A percentile compares a stretch with the other conserved stretches of the same genome.
phyloP scores from a whole-genome alignment of 2,888 invertebrate species.

The Oxycera nigricornis region DNA sequence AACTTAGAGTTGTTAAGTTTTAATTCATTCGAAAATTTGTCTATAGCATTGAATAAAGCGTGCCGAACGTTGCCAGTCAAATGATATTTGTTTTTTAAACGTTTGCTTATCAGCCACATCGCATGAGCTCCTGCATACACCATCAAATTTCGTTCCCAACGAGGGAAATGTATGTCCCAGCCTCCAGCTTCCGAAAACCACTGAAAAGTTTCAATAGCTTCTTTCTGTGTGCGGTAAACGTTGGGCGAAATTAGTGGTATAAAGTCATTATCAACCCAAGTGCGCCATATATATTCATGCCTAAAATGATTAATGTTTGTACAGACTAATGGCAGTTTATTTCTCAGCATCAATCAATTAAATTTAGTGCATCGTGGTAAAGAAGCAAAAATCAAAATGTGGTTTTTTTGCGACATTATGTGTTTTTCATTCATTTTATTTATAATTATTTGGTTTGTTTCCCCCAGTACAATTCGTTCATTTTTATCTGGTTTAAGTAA shows the following conservation, averaged over 20 bases:
- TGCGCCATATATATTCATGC: constrained; percentile 92
- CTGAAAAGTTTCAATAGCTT: constrained; percentile 89
- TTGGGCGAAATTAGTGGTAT: constrained; percentile 97
- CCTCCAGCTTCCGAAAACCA: constrained; percentile 94
- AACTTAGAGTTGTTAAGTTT: constrained; percentile 75
- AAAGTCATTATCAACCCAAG: constrained; percentile 90
- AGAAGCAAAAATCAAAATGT: too few relatives aligned
- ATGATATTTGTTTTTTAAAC: constrained; percentile 83
- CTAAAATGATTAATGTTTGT: constrained; percentile 69
- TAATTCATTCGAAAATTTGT: constrained; percentile 78
- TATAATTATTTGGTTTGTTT: too few relatives aligned
- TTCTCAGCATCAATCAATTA: not conserved
- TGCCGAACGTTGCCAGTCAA: constrained; percentile 87
- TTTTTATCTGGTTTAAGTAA: too few relatives aligned
- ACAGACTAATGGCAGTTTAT: not conserved
- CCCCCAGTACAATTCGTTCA: too few relatives aligned
- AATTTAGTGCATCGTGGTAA: too few relatives aligned
- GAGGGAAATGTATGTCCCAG: constrained; percentile 88
- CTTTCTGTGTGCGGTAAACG: constrained; percentile 85
- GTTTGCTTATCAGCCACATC: constrained; percentile 92
- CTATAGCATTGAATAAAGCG: constrained; percentile 88
- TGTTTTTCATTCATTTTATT: too few relatives aligned
- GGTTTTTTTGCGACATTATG: too few relatives aligned
- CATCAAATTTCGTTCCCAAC: constrained; percentile 84
- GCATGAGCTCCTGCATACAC: constrained; percentile 91